A percentile compares a stretch with the other conserved stretches of the same genome.
Conservation (phyloP, 1,140 invertebrate genomes). For the Ganaspis sp. region DNA sequence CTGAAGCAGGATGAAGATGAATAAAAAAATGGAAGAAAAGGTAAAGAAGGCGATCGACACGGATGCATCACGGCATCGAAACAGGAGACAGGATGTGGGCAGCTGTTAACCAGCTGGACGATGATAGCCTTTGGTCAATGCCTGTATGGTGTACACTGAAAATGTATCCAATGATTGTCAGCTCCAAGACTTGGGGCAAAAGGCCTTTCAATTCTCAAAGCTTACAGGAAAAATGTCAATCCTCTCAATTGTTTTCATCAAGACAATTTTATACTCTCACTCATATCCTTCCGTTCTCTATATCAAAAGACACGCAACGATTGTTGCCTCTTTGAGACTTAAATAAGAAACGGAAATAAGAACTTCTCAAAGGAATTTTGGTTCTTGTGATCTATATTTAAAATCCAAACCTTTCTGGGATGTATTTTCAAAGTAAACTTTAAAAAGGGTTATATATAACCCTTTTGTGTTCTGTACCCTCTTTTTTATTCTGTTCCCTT, state of each 20-base stretch:
- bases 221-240: background rate
- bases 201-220: background rate
- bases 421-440: too few species aligned
- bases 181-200: background rate
- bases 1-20: constrained; percentile 14
- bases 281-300: background rate
- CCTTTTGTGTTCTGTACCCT: too few species aligned
- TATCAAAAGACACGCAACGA: background rate
- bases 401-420: too few species aligned
- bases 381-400: too few species aligned
- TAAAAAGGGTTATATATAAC: too few species aligned
- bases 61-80: constrained; percentile 34
- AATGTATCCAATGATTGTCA: constrained; percentile 34
- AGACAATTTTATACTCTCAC: background rate
- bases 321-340: background rate
- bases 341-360: too few species aligned
- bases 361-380: too few species aligned
- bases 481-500: too few species aligned
- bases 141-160: constrained; percentile 36
- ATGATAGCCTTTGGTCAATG: constrained; percentile 47
- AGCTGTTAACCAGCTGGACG: constrained; percentile 67
- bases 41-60: constrained; percentile 41
- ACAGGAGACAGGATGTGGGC: constrained; percentile 66
- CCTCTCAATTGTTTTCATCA: background rate
- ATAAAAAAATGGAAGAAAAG: constrained; percentile 37